A percentile compares a stretch with the other conserved stretches of the same genome.
These are phyloP conservation scores for Antechinus flavipes DNA, from an alignment of 2,113 vertebrate genomes.

Conservation along the genomic window DNA sequence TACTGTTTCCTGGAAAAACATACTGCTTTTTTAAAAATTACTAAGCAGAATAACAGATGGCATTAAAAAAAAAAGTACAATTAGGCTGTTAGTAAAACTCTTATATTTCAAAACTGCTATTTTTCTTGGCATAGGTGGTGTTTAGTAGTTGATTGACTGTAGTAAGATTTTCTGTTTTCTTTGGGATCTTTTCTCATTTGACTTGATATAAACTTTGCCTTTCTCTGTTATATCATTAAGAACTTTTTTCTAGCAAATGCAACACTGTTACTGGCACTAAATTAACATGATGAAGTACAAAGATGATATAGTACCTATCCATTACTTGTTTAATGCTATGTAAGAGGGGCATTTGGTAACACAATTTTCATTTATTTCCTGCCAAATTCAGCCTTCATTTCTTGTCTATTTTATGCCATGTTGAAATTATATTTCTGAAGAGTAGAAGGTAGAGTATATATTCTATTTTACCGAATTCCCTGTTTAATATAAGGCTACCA, in stretches of 20 bases:
- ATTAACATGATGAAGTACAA: not conserved
- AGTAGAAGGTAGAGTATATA: not conserved
- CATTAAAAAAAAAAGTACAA: no score
- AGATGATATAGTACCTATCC: not conserved
- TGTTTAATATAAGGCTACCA: not conserved
- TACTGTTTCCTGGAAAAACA: not conserved
- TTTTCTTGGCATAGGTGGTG: constrained; percentile 39
- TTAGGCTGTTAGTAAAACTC: not conserved
- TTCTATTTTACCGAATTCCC: constrained; percentile 2
- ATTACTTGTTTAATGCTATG: not conserved
- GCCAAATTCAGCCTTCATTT: constrained; percentile 2
- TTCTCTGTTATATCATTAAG: not conserved
- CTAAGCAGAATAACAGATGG: not conserved
- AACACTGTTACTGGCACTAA: constrained; percentile 5
- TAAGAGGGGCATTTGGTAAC: not conserved
- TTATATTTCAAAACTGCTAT: not conserved
- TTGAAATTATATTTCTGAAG: constrained; percentile 2
- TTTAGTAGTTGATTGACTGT: constrained; percentile 17
- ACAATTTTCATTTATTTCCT: no score
- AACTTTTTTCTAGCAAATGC: not conserved
- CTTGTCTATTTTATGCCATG: not conserved
- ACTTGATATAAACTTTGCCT: not conserved
- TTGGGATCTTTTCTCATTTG: not conserved
- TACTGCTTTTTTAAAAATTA: not conserved
- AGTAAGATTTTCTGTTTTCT: not conserved